phyloP scores from a whole-genome alignment of 2,888 invertebrate species.

The Heliconius hortense region DNA sequence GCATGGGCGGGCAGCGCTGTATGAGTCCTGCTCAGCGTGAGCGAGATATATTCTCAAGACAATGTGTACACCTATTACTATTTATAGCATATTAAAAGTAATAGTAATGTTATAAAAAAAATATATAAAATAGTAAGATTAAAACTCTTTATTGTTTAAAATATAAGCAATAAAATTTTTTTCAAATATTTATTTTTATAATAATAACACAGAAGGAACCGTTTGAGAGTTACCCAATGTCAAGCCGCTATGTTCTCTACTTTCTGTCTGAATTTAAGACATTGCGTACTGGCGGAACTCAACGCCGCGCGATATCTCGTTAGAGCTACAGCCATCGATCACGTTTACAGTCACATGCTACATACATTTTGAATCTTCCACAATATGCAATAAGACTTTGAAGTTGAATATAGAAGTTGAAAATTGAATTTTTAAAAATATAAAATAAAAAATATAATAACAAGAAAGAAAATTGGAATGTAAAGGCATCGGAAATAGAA shows the following conservation, averaged over 20 bases:
- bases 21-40: conserved; percentile 50
- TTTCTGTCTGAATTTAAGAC: no score
- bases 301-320: no score
- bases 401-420: not conserved
- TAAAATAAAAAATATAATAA: not conserved
- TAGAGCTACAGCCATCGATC: no score
- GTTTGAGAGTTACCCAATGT: no score
- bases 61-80: not conserved
- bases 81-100: not conserved
- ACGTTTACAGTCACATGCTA: no score
- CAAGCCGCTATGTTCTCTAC: no score
- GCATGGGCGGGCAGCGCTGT: conserved; percentile 59
- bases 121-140: no score
- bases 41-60: conserved; percentile 32
- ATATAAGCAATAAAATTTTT: no score
- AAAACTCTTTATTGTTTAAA: no score
- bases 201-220: no score
- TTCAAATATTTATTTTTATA: no score
- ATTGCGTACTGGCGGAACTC: not conserved
- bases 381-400: not conserved
- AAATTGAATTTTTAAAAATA: not conserved
- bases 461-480: not conserved
- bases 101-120: no score
- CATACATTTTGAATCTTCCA: not conserved
- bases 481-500: conserved; percentile 11